Conservation (phyloP, 2,797 vertebrate species). For the Atherinosoma microstoma region DNA sequence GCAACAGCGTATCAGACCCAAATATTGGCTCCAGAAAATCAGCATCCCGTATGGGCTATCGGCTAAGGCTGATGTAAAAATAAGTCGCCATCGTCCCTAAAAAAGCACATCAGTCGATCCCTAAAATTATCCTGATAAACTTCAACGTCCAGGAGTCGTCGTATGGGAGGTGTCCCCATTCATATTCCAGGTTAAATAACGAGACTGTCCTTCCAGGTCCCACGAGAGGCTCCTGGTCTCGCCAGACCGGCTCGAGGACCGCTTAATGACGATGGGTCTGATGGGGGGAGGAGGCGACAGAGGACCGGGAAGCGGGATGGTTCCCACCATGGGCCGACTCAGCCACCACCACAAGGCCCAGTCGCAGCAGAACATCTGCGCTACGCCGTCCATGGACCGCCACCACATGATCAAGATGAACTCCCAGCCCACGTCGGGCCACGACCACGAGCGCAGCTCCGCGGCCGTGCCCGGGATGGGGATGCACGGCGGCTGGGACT, state of each 20-base stretch:
- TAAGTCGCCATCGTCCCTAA: no score
- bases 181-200: not conserved
- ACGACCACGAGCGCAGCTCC: slow-evolving; percentile 80
- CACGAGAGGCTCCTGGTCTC: slow-evolving; percentile 85
- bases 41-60: no score
- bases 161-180: no score
- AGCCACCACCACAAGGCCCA: slow-evolving; percentile 87
- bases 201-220: slow-evolving; percentile 65
- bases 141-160: no score
- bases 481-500: slow-evolving; percentile 69
- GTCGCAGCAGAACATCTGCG: slow-evolving; percentile 88
- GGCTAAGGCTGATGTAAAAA: no score
- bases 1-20: no score
- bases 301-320: slow-evolving; percentile 65
- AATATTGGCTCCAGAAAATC: no score
- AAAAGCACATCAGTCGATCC: no score
- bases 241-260: slow-evolving; percentile 81
- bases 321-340: slow-evolving; percentile 80
- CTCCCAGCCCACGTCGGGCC: slow-evolving; percentile 85
- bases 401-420: slow-evolving; percentile 93
- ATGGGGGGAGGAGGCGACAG: slow-evolving; percentile 60
- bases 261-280: slow-evolving; percentile 73
- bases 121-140: no score
- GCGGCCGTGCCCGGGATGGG: slow-evolving; percentile 48
- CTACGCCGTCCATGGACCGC: slow-evolving; percentile 86